These are phyloP conservation scores for Brachionus angularis DNA, from an alignment of 1,140 invertebrate species.

Conservation along the genomic window DNA sequence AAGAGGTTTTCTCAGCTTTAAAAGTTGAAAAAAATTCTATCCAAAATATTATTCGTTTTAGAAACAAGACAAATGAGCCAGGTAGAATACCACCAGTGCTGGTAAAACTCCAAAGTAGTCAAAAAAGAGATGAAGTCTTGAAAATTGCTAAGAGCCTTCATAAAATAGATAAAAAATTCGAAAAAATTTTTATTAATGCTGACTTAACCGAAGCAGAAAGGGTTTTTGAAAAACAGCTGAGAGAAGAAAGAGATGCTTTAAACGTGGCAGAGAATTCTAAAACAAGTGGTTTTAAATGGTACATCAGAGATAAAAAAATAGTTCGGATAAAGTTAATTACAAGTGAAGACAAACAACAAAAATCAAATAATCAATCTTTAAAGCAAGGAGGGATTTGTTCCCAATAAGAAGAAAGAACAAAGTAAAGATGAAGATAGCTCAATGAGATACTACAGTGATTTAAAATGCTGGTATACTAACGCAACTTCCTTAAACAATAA, in stretches of 20 bases:
- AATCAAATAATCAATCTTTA: not conserved
- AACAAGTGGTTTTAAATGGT: not conserved
- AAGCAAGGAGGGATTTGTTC: not conserved
- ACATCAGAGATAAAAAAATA: not conserved
- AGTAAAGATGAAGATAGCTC: not conserved
- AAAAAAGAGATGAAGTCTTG: too few relatives aligned
- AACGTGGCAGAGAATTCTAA: not conserved
- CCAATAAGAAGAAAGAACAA: not conserved
- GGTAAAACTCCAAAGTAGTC: too few relatives aligned
- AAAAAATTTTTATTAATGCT: not conserved
- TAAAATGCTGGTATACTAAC: conserved; percentile 5
- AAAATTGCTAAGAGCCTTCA: too few relatives aligned
- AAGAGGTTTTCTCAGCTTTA: too few relatives aligned
- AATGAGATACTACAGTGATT: not conserved
- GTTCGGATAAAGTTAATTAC: not conserved
- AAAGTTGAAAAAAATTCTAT: too few relatives aligned
- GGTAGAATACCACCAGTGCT: too few relatives aligned
- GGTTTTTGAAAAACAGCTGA: not conserved
- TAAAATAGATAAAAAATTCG: not conserved
- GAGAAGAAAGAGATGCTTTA: not conserved
- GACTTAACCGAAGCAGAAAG: not conserved
- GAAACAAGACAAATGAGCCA: too few relatives aligned
- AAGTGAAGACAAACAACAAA: too few relatives aligned
- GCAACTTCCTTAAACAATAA: not conserved
- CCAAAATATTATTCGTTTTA: too few relatives aligned